Base-by-base conservation (phyloP, 2,797 vertebrate species). In the Etheostoma perlongum region DNA sequence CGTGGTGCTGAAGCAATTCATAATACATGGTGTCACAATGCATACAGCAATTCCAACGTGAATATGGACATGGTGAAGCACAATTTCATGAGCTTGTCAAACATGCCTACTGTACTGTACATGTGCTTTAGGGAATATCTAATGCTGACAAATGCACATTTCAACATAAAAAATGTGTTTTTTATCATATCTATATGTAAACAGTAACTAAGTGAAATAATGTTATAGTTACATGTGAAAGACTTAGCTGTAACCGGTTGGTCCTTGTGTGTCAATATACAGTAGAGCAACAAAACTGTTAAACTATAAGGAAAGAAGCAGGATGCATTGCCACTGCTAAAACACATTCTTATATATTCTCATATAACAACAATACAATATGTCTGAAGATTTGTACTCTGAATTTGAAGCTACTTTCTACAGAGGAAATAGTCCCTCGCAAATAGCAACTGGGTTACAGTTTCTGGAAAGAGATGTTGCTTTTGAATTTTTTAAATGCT, bases 11-110 rank as follows among this genome's bases (percentile, higher is more conserved):
- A 68, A 53, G 62, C 44, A 36, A 78, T 85, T 84, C 54, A 81
- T 69, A 76, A 85, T 77, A 63, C 69, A 89, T 76, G 79, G 49
- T 70, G 85, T 65, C 65, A 82, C 65, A 72, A 63, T 36, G 49
- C 69, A 70, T 72, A 44, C 61, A 67, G 74, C 70, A 55, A 60
- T 27, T 79, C 48, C 27, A 55, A 48, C 44, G n/a, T n/a, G 4
- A 23, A 7, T 60, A 54, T 23, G 40, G 1, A 7, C 57, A 54
- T 27, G 40, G 1, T 53, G 61, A 57, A 46, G 54, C 8, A 57
- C 2, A 14, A 16, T 25, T 68, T 52, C 23, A 66, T 23, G 1
- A 68, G 46, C 48, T 21, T 54, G 40, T 69, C 52, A 72, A 73
- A 76, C 60, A 71, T 36, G 19, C 18, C 33, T 51, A 8, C 36